These are phyloP conservation scores for Ephydatia muelleri DNA, from an alignment of 37 sponge, comb jelly and placozoan genomes.

Conservation along the genomic window DNA sequence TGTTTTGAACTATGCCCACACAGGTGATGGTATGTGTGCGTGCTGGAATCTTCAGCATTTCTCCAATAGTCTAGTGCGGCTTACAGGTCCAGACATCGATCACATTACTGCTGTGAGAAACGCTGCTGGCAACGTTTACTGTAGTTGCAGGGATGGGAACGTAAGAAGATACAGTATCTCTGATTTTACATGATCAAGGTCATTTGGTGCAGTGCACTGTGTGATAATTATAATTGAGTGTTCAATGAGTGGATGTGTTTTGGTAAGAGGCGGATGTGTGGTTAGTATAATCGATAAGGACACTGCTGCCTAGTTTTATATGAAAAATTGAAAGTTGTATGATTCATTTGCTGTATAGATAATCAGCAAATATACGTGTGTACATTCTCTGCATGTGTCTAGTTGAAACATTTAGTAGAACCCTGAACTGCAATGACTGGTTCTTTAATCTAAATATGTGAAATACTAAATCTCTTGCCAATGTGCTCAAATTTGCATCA, in stretches of 20 bases:
- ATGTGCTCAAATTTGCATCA: too few relatives aligned
- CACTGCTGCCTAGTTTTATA: not conserved
- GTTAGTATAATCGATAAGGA: not conserved
- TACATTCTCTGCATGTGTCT: too few relatives aligned
- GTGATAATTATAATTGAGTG: not conserved
- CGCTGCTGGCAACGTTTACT: conserved; percentile 27
- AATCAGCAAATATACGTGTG: too few relatives aligned
- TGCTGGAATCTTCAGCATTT: not conserved
- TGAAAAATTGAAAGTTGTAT: not conserved
- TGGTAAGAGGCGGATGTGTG: too few relatives aligned
- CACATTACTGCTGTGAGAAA: conserved; percentile 26
- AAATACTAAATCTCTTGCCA: too few relatives aligned
- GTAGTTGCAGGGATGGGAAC: conserved; percentile 54
- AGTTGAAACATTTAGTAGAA: too few relatives aligned
- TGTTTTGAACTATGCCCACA: not conserved
- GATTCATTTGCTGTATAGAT: too few relatives aligned
- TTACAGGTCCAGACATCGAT: conserved; percentile 66
- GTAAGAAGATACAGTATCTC: conserved; percentile 43
- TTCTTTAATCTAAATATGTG: too few relatives aligned
- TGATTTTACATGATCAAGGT: conserved; percentile 5
- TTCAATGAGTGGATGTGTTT: not conserved
- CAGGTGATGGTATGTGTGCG: conserved; percentile 36
- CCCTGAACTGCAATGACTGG: too few relatives aligned
- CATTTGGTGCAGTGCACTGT: too few relatives aligned
- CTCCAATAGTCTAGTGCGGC: conserved; percentile 3